These are phyloP conservation scores for Mythimna loreyi DNA, from an alignment of 2,888 invertebrate genomes.

Conservation along the genomic window DNA sequence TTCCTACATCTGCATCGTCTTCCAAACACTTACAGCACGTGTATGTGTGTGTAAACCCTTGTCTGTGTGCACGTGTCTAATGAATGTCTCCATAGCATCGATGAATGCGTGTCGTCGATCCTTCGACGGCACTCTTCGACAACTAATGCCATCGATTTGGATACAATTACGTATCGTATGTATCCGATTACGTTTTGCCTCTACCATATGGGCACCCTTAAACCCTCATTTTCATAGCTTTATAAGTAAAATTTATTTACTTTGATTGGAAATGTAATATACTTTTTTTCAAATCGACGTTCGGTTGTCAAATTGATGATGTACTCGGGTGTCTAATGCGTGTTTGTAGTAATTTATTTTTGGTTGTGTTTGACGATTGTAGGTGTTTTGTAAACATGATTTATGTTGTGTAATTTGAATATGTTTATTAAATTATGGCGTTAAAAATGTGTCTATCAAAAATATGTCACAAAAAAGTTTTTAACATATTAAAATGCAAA, in stretches of 20 bases:
- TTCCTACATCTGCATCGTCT: constrained; percentile 57
- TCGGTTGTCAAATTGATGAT: constrained; percentile 52
- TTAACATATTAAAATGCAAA: not conserved
- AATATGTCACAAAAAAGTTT: no score
- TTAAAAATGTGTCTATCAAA: not conserved
- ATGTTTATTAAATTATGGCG: not conserved
- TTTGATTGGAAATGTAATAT: constrained; percentile 59
- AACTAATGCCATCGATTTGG: constrained; percentile 85
- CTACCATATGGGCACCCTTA: constrained; percentile 66
- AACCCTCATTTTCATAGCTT: constrained; percentile 70
- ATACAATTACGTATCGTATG: constrained; percentile 80
- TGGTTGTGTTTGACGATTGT: constrained; percentile 12
- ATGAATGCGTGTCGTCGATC: constrained; percentile 75
- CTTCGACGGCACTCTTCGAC: constrained; percentile 72
- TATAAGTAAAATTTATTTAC: constrained; percentile 60
- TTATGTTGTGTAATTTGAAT: constrained; percentile 6
- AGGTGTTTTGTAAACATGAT: constrained; percentile 8
- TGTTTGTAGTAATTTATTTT: constrained; percentile 34
- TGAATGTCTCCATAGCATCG: constrained; percentile 81
- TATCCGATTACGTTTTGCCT: constrained; percentile 78
- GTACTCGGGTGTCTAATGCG: constrained; percentile 57
- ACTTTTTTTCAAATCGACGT: constrained; percentile 43
- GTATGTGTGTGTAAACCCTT: constrained; percentile 50
- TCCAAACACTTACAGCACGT: constrained; percentile 67
- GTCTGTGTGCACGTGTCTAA: constrained; percentile 76